phyloP scores from a whole-genome alignment of 2,113 vertebrate genomes.

The Serilophus lunatus region DNA sequence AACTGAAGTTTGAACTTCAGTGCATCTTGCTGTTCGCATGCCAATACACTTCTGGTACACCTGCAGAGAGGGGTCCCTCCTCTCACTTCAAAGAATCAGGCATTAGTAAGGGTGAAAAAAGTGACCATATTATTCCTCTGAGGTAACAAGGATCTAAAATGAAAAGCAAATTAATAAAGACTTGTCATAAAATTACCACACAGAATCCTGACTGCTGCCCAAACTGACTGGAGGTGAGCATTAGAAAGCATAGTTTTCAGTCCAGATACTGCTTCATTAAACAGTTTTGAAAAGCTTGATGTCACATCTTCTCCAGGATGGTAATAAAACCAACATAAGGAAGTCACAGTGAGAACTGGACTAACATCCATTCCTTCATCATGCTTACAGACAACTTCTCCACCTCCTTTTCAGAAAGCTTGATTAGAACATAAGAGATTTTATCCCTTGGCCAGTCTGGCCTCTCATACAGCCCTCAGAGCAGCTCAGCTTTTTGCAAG shows the following conservation, averaged over 20 bases:
- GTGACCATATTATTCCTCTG: fast-evolving
- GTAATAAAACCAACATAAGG: background rate
- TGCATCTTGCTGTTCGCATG: background rate
- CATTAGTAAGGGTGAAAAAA: background rate
- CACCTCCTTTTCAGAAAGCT: background rate
- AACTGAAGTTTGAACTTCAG: background rate
- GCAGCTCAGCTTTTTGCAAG: background rate
- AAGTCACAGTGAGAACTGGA: background rate
- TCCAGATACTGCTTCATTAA: background rate
- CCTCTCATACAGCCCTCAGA: background rate
- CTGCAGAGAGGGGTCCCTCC: background rate
- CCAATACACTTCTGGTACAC: background rate
- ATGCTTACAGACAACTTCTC: background rate
- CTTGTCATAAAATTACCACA: background rate
- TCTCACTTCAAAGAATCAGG: background rate
- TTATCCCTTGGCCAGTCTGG: background rate
- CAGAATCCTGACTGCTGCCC: background rate
- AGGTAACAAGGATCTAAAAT: background rate
- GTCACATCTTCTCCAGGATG: background rate
- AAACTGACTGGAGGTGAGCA: background rate
- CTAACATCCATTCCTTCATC: background rate
- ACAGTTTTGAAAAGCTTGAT: background rate
- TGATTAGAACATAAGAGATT: background rate
- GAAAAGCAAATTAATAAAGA: background rate
- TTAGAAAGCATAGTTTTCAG: background rate